These are phyloP conservation scores for Vanacampus margaritifer DNA, from an alignment of 2,113 vertebrate species.

Conservation along the genomic window DNA sequence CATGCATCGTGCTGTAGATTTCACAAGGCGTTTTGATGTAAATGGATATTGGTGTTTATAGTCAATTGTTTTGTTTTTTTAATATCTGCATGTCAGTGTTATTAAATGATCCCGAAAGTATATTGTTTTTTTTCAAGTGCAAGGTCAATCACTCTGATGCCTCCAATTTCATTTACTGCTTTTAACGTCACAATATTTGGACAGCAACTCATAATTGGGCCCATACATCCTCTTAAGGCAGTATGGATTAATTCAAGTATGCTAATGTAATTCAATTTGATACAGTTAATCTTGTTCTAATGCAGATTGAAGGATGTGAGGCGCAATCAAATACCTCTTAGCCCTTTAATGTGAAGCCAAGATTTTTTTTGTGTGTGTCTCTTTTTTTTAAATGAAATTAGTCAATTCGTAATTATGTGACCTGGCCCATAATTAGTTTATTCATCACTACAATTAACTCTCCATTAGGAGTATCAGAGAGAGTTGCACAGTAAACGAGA, in stretches of 20 bases:
- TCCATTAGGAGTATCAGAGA: slow-evolving; percentile 58
- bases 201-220: slow-evolving; percentile 64
- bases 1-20: background rate
- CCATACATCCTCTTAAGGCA: slow-evolving; percentile 63
- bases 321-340: slow-evolving; percentile 76
- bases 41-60: background rate
- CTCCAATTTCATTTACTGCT: slow-evolving; percentile 56
- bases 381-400: slow-evolving; percentile 68
- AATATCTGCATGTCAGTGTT: background rate
- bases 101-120: background rate
- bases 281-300: slow-evolving; percentile 79
- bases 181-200: slow-evolving; percentile 59
- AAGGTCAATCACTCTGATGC: slow-evolving; percentile 22
- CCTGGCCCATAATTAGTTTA: slow-evolving; percentile 78
- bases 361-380: slow-evolving; percentile 28
- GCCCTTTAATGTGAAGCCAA: slow-evolving; percentile 73
- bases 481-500: slow-evolving; percentile 33
- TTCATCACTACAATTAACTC: slow-evolving; percentile 75
- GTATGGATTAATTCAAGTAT: slow-evolving; percentile 78
- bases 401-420: slow-evolving; percentile 80
- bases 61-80: background rate
- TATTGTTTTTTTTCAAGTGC: background rate
- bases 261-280: slow-evolving; percentile 79
- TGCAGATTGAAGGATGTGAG: slow-evolving; percentile 77
- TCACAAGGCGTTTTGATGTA: background rate